Evolutionary conservation across 2,113 vertebrate species (phyloP).

Genomic region (Tursiops truncatus): DNA sequence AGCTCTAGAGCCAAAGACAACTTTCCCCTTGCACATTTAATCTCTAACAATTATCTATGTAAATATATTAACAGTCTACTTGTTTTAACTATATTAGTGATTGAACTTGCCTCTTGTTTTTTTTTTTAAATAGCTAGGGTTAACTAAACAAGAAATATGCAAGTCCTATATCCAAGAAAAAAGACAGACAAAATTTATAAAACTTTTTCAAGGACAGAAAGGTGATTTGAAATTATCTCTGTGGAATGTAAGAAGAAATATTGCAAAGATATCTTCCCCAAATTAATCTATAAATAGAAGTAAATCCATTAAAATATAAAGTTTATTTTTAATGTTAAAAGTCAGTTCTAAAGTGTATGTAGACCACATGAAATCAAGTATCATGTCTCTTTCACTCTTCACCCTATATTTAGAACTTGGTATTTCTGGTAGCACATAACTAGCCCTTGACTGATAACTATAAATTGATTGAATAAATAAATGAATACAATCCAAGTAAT

Average conservation of each 20-base stretch:
- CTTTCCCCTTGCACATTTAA: neutral
- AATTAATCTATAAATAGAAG: neutral
- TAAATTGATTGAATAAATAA: neutral
- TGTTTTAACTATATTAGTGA: neutral
- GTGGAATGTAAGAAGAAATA: neutral
- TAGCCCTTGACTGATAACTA: neutral
- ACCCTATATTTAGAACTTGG: neutral
- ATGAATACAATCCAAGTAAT: neutral
- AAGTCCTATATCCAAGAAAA: neutral
- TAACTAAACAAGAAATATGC: neutral
- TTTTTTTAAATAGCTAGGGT: neutral
- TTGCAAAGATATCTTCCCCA: neutral
- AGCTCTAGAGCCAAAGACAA: neutral
- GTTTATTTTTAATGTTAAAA: slow-evolving; percentile 14
- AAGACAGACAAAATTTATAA: neutral
- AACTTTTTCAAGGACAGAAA: neutral
- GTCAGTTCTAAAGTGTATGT: neutral
- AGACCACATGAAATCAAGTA: neutral
- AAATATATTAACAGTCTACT: neutral
- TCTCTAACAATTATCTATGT: neutral
- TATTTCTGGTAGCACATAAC: neutral
- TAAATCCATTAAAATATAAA: neutral
- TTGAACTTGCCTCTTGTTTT: neutral
- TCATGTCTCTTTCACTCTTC: neutral
- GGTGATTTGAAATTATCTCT: neutral